Conservation (phyloP, 2,888 invertebrate genomes). For the Sphecodes monilicornis region DNA sequence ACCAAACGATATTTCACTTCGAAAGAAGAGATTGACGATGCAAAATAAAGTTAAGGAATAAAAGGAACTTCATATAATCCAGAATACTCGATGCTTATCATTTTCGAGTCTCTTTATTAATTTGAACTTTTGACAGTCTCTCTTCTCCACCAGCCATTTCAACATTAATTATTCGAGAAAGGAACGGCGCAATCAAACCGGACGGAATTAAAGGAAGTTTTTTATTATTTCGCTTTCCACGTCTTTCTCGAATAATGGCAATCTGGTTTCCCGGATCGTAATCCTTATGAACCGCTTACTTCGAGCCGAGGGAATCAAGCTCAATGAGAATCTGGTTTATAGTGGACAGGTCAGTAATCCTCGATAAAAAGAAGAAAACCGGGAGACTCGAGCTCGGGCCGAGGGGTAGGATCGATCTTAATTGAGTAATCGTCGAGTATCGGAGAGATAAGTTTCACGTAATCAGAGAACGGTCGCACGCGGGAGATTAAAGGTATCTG, state of each 20-base stretch:
- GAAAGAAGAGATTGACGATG: not conserved
- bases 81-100: not conserved
- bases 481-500: constrained; percentile 61
- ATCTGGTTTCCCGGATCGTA: not conserved
- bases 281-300: constrained; percentile 3
- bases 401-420: not conserved
- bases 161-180: constrained; percentile 22
- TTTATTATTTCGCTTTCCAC: not conserved
- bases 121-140: not conserved
- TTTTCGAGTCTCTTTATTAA: not conserved
- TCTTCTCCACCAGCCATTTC: not conserved
- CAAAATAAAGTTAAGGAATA: not conserved
- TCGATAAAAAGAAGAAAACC: constrained; percentile 12
- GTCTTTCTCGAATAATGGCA: not conserved
- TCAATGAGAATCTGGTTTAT: not conserved
- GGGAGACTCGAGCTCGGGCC: not conserved
- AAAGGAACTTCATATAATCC: not conserved
- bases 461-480: constrained; percentile 37
- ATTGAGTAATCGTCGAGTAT: constrained; percentile 35
- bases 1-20: not conserved
- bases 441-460: constrained; percentile 48
- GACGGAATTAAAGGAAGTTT: not conserved
- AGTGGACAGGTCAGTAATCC: constrained; percentile 23
- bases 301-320: not conserved
- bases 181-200: constrained; percentile 27